phyloP scores from a whole-genome alignment of 64 coral and sea anemone genomes.

The Montipora capricornis region DNA sequence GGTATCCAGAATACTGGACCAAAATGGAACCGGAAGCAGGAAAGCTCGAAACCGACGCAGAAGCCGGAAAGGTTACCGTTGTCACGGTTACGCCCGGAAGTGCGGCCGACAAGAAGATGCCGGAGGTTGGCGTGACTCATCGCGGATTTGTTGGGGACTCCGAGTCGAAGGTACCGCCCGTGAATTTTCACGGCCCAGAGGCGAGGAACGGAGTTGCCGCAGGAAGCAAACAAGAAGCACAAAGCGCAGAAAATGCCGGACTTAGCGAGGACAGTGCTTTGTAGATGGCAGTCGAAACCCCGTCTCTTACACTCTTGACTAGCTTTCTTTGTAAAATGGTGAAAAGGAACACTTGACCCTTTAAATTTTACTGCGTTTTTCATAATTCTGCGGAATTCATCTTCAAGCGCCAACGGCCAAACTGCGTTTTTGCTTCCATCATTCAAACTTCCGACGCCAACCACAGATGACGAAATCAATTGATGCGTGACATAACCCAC shows the following conservation, averaged over 20 bases:
- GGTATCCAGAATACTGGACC: background rate
- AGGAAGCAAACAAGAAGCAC: background rate
- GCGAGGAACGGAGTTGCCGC: background rate
- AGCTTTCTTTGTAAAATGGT: too few species aligned
- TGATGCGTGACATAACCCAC: too few species aligned
- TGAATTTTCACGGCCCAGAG: background rate
- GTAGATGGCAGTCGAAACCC: background rate
- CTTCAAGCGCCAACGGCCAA: too few species aligned
- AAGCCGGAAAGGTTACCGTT: background rate
- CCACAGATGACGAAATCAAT: too few species aligned
- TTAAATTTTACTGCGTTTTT: too few species aligned
- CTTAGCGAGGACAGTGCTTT: slow-evolving; percentile 3
- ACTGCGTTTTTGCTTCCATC: too few species aligned
- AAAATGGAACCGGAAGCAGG: background rate
- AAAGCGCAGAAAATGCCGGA: background rate
- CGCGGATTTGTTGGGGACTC: background rate
- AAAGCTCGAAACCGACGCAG: background rate
- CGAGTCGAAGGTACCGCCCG: background rate
- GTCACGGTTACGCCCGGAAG: background rate
- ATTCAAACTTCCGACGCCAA: too few species aligned
- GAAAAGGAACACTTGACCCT: too few species aligned
- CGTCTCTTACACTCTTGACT: background rate
- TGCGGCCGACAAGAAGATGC: background rate
- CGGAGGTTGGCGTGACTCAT: slow-evolving; percentile 26
- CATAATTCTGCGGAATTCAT: too few species aligned